These are phyloP conservation scores for Tauraco hartlaubi DNA, from an alignment of 2,797 vertebrate species.

Conservation along the genomic window DNA sequence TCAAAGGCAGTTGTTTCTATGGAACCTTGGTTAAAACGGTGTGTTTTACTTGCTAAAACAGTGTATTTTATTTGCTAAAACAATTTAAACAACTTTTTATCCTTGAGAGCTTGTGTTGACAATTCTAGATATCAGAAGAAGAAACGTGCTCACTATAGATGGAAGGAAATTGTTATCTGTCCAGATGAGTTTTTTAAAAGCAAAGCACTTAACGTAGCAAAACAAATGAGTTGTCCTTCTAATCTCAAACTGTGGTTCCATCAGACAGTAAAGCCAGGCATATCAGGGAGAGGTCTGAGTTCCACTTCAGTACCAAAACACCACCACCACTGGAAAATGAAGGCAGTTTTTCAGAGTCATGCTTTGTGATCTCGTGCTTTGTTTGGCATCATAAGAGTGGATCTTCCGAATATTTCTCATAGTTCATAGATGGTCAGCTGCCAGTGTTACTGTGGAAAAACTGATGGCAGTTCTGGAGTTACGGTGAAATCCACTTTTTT, in stretches of 20 bases:
- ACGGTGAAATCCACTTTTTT: background rate
- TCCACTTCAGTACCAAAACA: background rate
- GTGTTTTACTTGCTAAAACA: background rate
- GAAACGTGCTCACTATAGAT: background rate
- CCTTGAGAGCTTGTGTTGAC: background rate
- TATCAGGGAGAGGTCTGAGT: background rate
- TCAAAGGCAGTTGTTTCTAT: background rate
- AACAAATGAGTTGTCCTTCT: background rate
- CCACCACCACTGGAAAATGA: background rate
- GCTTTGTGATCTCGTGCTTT: background rate
- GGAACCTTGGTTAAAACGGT: background rate
- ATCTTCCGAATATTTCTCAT: background rate
- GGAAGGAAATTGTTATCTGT: background rate
- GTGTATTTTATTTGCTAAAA: background rate
- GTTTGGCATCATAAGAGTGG: background rate
- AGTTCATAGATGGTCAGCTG: background rate
- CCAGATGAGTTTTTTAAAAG: background rate
- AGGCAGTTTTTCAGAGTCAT: background rate
- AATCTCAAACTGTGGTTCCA: background rate
- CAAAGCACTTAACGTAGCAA: background rate
- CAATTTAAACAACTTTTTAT: background rate
- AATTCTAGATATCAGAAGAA: background rate
- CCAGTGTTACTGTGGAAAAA: background rate
- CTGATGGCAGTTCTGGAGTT: background rate
- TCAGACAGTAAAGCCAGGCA: background rate